These are phyloP conservation scores for Drosophila nebulosa DNA, from an alignment of 1,140 invertebrate genomes.

Conservation along the genomic window DNA sequence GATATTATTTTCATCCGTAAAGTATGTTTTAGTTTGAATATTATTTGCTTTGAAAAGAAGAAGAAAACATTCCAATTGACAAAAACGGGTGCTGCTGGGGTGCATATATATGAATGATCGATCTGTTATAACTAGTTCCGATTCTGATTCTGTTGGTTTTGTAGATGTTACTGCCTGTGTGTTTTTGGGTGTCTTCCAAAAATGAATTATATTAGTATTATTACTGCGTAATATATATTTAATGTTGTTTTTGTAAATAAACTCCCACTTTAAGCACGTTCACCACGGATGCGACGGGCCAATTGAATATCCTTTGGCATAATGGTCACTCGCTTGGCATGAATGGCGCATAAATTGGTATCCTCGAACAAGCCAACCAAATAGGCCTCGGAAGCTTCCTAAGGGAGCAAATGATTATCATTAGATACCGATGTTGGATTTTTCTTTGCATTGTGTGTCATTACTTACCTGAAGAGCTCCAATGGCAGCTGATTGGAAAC, in stretches of 20 bases:
- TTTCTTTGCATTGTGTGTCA: too few relatives aligned
- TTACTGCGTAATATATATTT: slow-evolving; percentile 8
- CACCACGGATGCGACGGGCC: slow-evolving; percentile 89
- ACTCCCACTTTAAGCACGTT: slow-evolving; percentile 84
- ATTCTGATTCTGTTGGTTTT: background rate
- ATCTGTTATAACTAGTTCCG: background rate
- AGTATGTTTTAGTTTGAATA: background rate
- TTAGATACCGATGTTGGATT: too few relatives aligned
- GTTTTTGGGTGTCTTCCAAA: background rate
- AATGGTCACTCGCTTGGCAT: slow-evolving; percentile 95
- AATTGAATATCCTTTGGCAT: slow-evolving; percentile 96
- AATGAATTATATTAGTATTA: slow-evolving; percentile 1
- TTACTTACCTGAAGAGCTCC: slow-evolving; percentile 85
- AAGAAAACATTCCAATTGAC: background rate
- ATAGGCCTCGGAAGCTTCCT: slow-evolving; percentile 93
- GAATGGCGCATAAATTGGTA: slow-evolving; percentile 92
- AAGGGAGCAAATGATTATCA: too few relatives aligned
- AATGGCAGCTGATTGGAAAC: slow-evolving; percentile 90
- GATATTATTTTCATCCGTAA: background rate
- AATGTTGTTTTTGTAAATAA: background rate
- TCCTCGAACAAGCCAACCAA: slow-evolving; percentile 92
- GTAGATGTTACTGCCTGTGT: background rate
- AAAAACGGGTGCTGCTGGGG: background rate
- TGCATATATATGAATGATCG: background rate
- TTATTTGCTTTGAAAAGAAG: background rate